phyloP scores from a whole-genome alignment of 2,797 vertebrate genomes.

The Pampus argenteus region DNA sequence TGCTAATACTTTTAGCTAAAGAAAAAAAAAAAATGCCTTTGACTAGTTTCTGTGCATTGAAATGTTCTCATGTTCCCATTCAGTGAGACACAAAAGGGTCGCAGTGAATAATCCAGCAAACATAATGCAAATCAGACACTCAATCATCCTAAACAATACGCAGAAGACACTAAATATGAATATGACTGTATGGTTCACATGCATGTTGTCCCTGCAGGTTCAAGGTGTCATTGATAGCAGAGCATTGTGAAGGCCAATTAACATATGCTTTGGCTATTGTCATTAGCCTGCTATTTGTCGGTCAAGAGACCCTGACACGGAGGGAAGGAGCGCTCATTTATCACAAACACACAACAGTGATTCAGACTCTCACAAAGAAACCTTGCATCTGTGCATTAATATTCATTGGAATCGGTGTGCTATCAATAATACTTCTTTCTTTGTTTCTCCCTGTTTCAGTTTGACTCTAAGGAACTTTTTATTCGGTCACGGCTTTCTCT shows the following conservation, averaged over 20 bases:
- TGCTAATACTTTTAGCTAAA: conserved; percentile 2
- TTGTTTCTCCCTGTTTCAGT: conserved; percentile 28
- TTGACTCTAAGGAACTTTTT: conserved; percentile 31
- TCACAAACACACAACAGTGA: conserved; percentile 77
- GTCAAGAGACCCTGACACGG: conserved; percentile 78
- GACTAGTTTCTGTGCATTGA: conserved; percentile 11
- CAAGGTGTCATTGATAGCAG: conserved; percentile 72
- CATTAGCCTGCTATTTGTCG: conserved; percentile 82
- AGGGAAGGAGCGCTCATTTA: conserved; percentile 73
- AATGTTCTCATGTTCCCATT: conserved; percentile 15
- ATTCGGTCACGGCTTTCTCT: conserved; percentile 25
- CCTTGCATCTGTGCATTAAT: conserved; percentile 65
- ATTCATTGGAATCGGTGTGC: conserved; percentile 65
- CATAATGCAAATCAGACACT: conserved; percentile 65
- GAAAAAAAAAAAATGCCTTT: background rate
- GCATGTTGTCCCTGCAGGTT: conserved; percentile 60
- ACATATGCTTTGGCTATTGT: conserved; percentile 80
- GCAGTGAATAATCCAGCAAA: conserved; percentile 41
- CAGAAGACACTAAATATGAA: conserved; percentile 58
- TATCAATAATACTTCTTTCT: conserved; percentile 46
- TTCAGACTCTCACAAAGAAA: conserved; percentile 61
- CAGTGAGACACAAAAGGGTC: conserved; percentile 20
- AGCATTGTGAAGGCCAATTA: conserved; percentile 73
- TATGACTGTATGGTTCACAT: conserved; percentile 57
- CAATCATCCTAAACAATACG: conserved; percentile 63